Evolutionary conservation across 2,113 vertebrate genomes (phyloP), one percentile per base, ranked within the genome.

Genomic region (Myiozetetes cayanensis): DNA sequence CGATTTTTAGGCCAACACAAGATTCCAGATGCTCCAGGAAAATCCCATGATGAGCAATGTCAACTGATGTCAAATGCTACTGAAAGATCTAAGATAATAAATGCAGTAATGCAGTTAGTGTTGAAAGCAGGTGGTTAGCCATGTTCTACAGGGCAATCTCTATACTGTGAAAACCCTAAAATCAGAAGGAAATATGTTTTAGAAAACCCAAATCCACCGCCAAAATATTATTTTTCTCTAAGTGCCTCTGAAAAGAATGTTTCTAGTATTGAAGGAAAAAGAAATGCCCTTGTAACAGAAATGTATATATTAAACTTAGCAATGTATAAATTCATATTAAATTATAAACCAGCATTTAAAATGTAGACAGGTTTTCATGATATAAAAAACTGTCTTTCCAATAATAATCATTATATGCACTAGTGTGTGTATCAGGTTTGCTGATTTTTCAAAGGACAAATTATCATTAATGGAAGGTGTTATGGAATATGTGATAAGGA

Each of bases 21-120:
- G 83, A 90, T 94, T 97, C 87, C 94, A 97, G 95, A 97, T 95
- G 94, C 86, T 97, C 50, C 52, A 77, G 56, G 72, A 95, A 84
- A 95, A 58, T 96, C 89, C 89, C 92, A 93, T 66, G 88, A 94
- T 82, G 15, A 94, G 52, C 65, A 85, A 18, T 92, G 95, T 96
- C 94, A 96, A 92, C 88, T 82, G 87, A 94, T 81, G 92, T 94
- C 97, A 97, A 96, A 95, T 27, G 27, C 71, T 92, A 52, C 80
- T 41, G n/a, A 93, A 96, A 93, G 86, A 93, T 94, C 79, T 77
- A 87, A 95, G 59, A 63, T 85, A 85, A 88, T 91, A 92, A 92
- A 79, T 44, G 27, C n/a, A 86, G 70, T 18, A 71, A 70, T 49
- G 55, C 33, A 96, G 67, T 63, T 72, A 81, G 41, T 79, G 77